Base-by-base conservation (phyloP, 1,140 invertebrate species). In the Gryllus bimaculatus region DNA sequence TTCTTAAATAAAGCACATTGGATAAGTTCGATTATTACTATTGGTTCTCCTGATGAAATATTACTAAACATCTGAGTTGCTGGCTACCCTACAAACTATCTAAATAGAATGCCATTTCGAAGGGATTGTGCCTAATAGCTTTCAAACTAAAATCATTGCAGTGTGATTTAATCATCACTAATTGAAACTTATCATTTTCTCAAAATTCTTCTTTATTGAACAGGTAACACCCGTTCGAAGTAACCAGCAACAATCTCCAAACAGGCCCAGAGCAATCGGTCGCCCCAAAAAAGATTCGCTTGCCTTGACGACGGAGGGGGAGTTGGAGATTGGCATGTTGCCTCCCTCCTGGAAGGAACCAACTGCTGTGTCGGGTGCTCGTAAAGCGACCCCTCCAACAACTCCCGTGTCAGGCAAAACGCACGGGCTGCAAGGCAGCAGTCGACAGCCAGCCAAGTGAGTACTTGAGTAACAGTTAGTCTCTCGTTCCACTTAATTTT, bases 281-380 rank as follows among this genome's bases (percentile, higher is more conserved):
- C 10, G 54, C 10, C 54, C 54, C 18, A 77, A 77, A 18, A 77
- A 48, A 47, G 76, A 77, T n/a, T 20, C 13, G 47, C 48, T 48
- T 48, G 47, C 47, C 12, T 5, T 39, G 26, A 39, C 26, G 5
- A 39, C 26, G 5, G 76, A 77, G 20, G 76, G 76, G 20, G 76
- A 77, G n/a, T 7, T 77, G 76, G 76, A 78, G 54, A 74, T 78
- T 3, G 78, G 78, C 47, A 74, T 78, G 78, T 39, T 78, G 18
- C 78, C 78, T 15, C 78, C 78, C 13, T 47, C 49, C n/a, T 78
- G 78, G 78, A 78, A 26, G n/a, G 75, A 26, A 47, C 75, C 75
- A 10, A 13, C 75, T 6, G 21, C 75, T 10, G 47, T 47, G 75
- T 47, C 75, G 10, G 18, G 18, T 66, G 54, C 54, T 18, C 54